Evolutionary conservation across 2,888 invertebrate species (phyloP), one percentile per base, ranked within the genome.

Genomic region (Cecidostiba fungosa): DNA sequence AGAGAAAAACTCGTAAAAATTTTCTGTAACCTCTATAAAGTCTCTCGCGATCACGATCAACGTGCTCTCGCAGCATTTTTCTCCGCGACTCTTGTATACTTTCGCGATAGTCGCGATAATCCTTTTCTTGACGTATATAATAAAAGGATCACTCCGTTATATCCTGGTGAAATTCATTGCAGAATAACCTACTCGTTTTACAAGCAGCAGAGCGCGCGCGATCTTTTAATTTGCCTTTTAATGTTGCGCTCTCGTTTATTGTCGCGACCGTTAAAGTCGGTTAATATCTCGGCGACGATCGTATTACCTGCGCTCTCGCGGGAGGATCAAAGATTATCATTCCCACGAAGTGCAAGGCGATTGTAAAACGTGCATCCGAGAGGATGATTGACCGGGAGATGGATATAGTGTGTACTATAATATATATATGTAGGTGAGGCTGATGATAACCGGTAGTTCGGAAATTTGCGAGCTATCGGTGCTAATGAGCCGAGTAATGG

Each of bases 241-340:
- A 62, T 47, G 47, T n/a, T n/a, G n/a, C n/a, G n/a, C 26, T 10
- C 10, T 6, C 32, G 47, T 76, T 82, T 82, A 82, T 77, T 77
- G 36, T 62, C n/a, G 72, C 73, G 79, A 39, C 43, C 43, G 43
- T 72, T 79, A 79, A 26, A 6, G 59, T 32, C 36, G 26, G 54
- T 32, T 62, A 74, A 78, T 82, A 39, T 54, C 59, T 73, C n/a
- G 47, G 10, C 0, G 29, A 73, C 36, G 66, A 70, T 82, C 39
- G 23, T 47, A 54, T 82, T 70, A 70, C 54, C 50, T 12, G 69
- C 26, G 26, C 39, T 54, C 32, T 29, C 54, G 26, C 10, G 19
- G 36, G 73, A 29, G 66, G 43, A 77, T 14, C 39, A 69, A 39
- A 29, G 77, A 54, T 70, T 70, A 54, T n/a, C 54, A 59, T 78